Base-by-base conservation (phyloP, 2,797 vertebrate species). In the Oophaga sylvatica region DNA sequence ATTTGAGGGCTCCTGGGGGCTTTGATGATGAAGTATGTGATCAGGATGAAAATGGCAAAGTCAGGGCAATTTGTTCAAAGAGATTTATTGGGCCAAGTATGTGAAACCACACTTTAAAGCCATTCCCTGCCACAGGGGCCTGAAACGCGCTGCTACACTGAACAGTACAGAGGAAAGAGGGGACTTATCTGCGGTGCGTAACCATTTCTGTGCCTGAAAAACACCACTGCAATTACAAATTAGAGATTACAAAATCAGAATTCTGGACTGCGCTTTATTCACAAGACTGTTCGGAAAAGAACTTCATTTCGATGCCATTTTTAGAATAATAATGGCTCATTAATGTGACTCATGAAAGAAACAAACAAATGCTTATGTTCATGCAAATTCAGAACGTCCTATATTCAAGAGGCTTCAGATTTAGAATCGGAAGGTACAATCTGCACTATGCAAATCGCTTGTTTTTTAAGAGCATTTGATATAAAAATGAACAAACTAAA, bases 1-100 rank as follows among this genome's bases (percentile, higher is more conserved):
- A 89, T 78, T 82, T 78, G 70, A 89, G 83, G 79, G 57, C 79
- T 81, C 87, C 80, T 86, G 79, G 87, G 83, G 78, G 80, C 57
- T 89, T 81, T 53, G 79, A 89, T 81, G 87, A 89, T 89, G 78
- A 88, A 85, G 80, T 89, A 82, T 89, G 84, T 78, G 79, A 89
- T 86, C 79, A 70, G 84, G 84, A 89, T 86, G 83, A 88, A 88
- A 88, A 88, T 85, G 87, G 78, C 70, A 82, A 89, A 89, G 83
- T 86, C 84, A 86, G 73, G 87, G 70, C 82, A 89, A 86, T 89
- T 89, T 89, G 87, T 75, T 67, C 78, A 81, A 53, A 88, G 79
- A 88, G 87, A 88, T 85, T 88, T 88, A 88, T 88, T 85, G 83
- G 83, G 68, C 68, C 87, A 88, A 88, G 83, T 65, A 88, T 85